Percentiles rank a stretch among this genome's conserved stretches.
Evolutionary conservation across 2,888 invertebrate genomes (phyloP).

Genomic region (Limenitis camilla): DNA sequence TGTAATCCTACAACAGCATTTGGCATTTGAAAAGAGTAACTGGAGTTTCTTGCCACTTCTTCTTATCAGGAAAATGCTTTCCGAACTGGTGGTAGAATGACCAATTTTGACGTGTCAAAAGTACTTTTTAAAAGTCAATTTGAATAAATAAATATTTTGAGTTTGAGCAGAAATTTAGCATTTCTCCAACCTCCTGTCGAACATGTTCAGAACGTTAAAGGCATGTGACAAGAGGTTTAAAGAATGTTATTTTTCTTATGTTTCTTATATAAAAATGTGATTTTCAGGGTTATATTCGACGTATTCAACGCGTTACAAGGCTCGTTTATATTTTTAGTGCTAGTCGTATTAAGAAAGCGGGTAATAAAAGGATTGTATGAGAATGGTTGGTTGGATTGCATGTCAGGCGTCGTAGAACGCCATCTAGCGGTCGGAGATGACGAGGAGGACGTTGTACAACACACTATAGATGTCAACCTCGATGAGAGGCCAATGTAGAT

Average conservation of each 20-base stretch:
- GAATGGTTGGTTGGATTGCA: slow-evolving; percentile 47
- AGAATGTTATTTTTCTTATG: neutral
- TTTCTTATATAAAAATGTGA: neutral
- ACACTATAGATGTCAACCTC: slow-evolving; percentile 48
- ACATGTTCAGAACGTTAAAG: no score
- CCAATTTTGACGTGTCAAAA: no score
- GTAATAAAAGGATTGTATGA: slow-evolving; percentile 57
- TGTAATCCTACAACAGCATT: no score
- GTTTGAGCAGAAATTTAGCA: no score
- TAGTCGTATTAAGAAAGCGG: slow-evolving; percentile 73
- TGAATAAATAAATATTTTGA: no score
- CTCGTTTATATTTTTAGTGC: slow-evolving; percentile 73
- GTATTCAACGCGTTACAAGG: slow-evolving; percentile 77
- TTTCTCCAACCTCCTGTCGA: no score
- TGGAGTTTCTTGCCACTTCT: no score
- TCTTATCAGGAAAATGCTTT: no score
- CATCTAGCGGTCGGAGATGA: slow-evolving; percentile 56
- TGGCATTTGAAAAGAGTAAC: no score
- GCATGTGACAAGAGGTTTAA: no score
- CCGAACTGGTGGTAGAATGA: no score
- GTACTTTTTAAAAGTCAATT: no score
- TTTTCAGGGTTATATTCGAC: slow-evolving; percentile 74
- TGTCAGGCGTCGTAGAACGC: slow-evolving; percentile 42
- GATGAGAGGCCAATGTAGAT: slow-evolving; percentile 29
- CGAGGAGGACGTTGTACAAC: slow-evolving; percentile 61